A percentile compares a stretch with the other conserved stretches of the same genome.
These are phyloP conservation scores for Porites rus DNA, from an alignment of 92 coral and sea anemone genomes.

Conservation along the genomic window DNA sequence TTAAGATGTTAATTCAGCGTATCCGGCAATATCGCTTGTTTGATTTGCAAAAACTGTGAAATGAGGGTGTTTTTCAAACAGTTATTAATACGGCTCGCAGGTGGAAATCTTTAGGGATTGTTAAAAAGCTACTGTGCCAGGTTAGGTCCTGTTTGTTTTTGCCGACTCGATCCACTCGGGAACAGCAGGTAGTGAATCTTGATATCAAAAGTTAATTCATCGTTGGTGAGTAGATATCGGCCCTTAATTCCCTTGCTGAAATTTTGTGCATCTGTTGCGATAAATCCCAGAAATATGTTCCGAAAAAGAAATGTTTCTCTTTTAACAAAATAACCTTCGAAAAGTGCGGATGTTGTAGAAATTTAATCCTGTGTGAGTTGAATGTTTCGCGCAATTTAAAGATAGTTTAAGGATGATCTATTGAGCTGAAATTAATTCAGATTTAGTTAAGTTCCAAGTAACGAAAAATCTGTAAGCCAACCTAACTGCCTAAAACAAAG, in stretches of 20 bases:
- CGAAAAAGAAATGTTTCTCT: neutral
- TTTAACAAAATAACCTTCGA: neutral
- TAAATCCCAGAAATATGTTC: neutral
- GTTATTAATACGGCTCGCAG: slow-evolving; percentile 59
- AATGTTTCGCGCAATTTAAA: slow-evolving; percentile 13
- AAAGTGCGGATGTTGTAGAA: neutral
- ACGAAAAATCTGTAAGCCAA: neutral
- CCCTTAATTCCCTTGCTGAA: neutral
- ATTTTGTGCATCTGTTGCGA: neutral
- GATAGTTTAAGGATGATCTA: slow-evolving; percentile 31
- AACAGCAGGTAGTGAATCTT: slow-evolving; percentile 69
- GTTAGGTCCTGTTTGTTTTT: slow-evolving; percentile 67
- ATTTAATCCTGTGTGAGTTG: slow-evolving; percentile 6
- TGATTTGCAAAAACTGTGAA: slow-evolving; percentile 71
- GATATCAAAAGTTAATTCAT: slow-evolving; percentile 46
- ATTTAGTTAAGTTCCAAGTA: neutral
- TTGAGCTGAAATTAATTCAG: slow-evolving; percentile 26
- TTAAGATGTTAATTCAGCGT: slow-evolving; percentile 67
- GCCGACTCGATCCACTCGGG: slow-evolving; percentile 68
- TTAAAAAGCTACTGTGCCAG: slow-evolving; percentile 47
- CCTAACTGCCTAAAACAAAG: neutral
- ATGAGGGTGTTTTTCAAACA: slow-evolving; percentile 68
- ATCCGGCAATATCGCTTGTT: slow-evolving; percentile 74
- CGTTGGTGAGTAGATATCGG: slow-evolving; percentile 34
- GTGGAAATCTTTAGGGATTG: slow-evolving; percentile 65